A percentile compares a stretch with the other conserved stretches of the same genome.
phyloP scores from a whole-genome alignment of 2,113 vertebrate species.

The Bubalus kerabau region DNA sequence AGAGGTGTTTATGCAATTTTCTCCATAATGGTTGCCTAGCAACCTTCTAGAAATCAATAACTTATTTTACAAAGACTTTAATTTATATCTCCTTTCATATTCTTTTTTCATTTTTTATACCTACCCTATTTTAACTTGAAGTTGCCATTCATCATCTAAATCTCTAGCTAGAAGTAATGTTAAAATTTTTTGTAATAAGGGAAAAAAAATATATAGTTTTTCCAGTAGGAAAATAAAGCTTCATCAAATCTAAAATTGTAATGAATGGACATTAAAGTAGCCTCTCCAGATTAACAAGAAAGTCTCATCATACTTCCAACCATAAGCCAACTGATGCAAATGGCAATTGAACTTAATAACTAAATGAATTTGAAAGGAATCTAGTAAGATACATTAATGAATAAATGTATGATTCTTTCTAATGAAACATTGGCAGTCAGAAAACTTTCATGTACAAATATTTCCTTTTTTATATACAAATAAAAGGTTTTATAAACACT shows the following conservation, averaged over 20 bases:
- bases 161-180: neutral
- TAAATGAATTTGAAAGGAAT: neutral
- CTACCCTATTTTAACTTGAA: slow-evolving; percentile 1
- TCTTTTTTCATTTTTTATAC: neutral
- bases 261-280: neutral
- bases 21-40: neutral
- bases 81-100: neutral
- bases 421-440: neutral
- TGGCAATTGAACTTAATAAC: neutral
- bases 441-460: neutral
- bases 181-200: neutral
- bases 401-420: neutral
- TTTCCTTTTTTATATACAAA: neutral
- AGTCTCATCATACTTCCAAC: neutral
- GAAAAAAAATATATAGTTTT: neutral
- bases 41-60: neutral
- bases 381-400: neutral
- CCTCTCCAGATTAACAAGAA: neutral
- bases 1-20: slow-evolving; percentile 7
- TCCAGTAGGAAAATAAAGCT: neutral
- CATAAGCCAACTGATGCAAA: neutral
- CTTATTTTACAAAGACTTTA: slow-evolving; percentile 17
- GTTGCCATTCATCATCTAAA: slow-evolving; percentile 17
- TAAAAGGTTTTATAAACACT: neutral
- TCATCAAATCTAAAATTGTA: neutral